phyloP scores from a whole-genome alignment of 2,113 vertebrate species.

The Gopherus flavomarginatus region DNA sequence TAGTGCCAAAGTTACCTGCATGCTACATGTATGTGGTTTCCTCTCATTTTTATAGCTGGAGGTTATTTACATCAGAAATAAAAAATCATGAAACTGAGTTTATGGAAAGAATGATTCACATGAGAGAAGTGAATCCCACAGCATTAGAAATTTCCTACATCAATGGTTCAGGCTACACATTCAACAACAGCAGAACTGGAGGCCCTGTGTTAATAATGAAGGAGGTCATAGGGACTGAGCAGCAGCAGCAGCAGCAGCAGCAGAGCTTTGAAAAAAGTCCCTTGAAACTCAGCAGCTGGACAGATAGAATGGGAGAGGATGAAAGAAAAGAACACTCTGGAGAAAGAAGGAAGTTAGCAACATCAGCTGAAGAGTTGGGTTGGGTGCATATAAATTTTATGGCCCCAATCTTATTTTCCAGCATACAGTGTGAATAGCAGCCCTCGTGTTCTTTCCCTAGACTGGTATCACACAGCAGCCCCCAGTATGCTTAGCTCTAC shows the following conservation, averaged over 20 bases:
- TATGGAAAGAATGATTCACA: neutral
- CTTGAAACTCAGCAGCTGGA: neutral
- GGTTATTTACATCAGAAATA: neutral
- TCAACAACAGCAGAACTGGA: neutral
- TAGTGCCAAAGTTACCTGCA: rapidly evolving
- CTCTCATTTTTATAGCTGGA: neutral
- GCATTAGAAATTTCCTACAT: neutral
- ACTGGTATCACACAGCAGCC: rapidly evolving
- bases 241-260: neutral
- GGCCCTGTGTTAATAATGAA: neutral
- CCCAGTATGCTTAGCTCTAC: neutral
- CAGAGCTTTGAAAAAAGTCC: neutral
- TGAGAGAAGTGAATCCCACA: neutral
- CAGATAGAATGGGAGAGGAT: neutral
- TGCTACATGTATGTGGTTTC: rapidly evolving
- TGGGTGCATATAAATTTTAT: neutral
- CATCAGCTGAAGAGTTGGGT: neutral
- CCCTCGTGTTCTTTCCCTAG: neutral
- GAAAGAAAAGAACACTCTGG: neutral
- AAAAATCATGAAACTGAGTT: neutral
- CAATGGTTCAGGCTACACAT: rapidly evolving
- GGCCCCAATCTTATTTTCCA: neutral
- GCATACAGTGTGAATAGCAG: neutral
- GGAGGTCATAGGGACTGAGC: rapidly evolving
- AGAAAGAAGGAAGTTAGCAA: neutral